phyloP scores from a whole-genome alignment of 2,797 vertebrate species.

The Phrynocephalus forsythii region DNA sequence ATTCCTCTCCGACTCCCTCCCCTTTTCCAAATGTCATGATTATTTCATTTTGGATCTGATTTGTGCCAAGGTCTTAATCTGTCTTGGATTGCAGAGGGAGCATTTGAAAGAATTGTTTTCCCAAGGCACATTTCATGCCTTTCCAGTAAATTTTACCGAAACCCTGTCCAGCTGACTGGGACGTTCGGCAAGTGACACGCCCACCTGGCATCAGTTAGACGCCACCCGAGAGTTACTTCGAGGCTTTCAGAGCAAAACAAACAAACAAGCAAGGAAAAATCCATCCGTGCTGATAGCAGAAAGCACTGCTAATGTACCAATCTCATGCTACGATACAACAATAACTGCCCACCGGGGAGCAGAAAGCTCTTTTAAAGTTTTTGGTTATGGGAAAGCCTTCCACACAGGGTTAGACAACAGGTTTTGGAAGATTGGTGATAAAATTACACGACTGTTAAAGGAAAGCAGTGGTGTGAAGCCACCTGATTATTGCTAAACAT shows the following conservation, averaged over 20 bases:
- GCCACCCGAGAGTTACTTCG: slow-evolving; percentile 76
- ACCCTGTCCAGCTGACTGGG: slow-evolving; percentile 76
- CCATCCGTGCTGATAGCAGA: slow-evolving; percentile 72
- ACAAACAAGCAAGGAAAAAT: background rate
- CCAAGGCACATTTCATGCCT: slow-evolving; percentile 79
- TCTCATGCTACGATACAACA: slow-evolving; percentile 80
- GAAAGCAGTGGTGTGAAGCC: slow-evolving; percentile 64
- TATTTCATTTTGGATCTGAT: slow-evolving; percentile 72
- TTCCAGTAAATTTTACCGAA: slow-evolving; percentile 79
- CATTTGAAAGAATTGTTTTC: slow-evolving; percentile 81
- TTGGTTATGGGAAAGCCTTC: slow-evolving; percentile 69
- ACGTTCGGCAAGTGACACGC: slow-evolving; percentile 76
- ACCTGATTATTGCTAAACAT: slow-evolving; percentile 71
- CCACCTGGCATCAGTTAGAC: slow-evolving; percentile 67
- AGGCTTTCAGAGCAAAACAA: slow-evolving; percentile 71
- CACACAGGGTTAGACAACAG: slow-evolving; percentile 73
- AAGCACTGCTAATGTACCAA: slow-evolving; percentile 84
- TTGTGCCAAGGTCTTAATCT: slow-evolving; percentile 76
- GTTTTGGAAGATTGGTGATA: slow-evolving; percentile 68
- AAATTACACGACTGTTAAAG: slow-evolving; percentile 69
- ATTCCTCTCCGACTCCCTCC: background rate
- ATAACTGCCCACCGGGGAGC: slow-evolving; percentile 81
- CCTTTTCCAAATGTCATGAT: slow-evolving; percentile 64
- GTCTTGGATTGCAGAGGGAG: slow-evolving; percentile 74
- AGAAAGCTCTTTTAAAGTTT: slow-evolving; percentile 64